Base-by-base conservation (phyloP, 2,113 vertebrate species). In the Psittacus erithacus region DNA sequence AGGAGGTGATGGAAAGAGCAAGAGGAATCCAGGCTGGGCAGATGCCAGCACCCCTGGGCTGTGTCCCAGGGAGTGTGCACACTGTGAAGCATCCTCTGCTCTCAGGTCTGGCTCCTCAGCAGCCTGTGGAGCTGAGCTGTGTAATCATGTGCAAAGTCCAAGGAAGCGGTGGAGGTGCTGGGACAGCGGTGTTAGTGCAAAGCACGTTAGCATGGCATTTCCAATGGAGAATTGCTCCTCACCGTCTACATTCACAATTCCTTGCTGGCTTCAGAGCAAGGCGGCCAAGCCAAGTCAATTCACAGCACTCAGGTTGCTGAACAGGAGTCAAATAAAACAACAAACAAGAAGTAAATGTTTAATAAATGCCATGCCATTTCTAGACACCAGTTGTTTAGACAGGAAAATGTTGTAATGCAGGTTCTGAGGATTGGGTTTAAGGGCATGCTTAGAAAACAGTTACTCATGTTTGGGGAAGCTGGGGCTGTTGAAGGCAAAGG, bases 111-210 rank as follows among this genome's bases (percentile, higher is more conserved):
- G 68, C n/a, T 90, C 33, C n/a, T 33, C 12, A 11, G 3, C 0
- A 14, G 63, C 0, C 57, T 4, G 1, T 20, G 47, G 52, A 49
- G 35, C 39, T 3, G 35, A 46, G 77, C 9, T 35, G 29, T 19
- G 33, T 23, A 1, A 0, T 3, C 33, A 3, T 7, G 20, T 13
- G 8, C 11, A 2, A 10, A 11, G 28, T 1, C 2, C 0, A 8
- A 79, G 53, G 55, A 44, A 39, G 49, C 2, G 0, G 28, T 8
- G 60, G 24, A 50, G 35, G 5, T 5, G 25, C 50, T 17, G 9
- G 22, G 47, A 19, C n/a, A 24, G 27, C 4, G 27, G 4, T 39
- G 31, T 17, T 14, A 27, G 29, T 9, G 57, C 62, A 62, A 22
- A 19, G 17, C 52, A 50, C 2, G 17, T 13, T 7, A 2, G 18